Percentiles rank a stretch among this genome's conserved stretches.
These are phyloP conservation scores for Nephila pilipes DNA, from an alignment of 1,140 invertebrate genomes.

Conservation along the genomic window DNA sequence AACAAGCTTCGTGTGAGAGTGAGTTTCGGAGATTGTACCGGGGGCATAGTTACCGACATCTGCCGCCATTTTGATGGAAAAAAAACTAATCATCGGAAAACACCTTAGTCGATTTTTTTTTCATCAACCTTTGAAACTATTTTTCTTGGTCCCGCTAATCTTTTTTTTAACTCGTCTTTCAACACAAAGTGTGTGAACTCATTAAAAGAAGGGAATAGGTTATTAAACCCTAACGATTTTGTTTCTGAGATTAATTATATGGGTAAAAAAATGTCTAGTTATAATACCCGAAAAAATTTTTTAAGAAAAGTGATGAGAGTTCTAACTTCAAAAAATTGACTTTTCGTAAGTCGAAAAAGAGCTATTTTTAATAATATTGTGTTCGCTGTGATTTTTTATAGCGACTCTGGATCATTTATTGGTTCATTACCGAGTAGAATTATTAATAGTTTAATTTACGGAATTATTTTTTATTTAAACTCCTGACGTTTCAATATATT, in stretches of 20 bases:
- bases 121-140: background rate
- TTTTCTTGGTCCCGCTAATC: background rate
- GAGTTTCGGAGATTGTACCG: background rate
- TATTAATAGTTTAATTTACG: too few relatives aligned
- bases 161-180: background rate
- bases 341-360: too few relatives aligned
- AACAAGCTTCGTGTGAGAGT: background rate
- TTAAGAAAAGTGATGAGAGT: too few relatives aligned
- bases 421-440: too few relatives aligned
- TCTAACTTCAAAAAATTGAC: too few relatives aligned
- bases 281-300: background rate
- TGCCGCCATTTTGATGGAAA: background rate
- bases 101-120: constrained; percentile 10
- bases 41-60: constrained; percentile 12
- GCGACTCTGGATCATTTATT: too few relatives aligned
- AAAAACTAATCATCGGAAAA: constrained; percentile 25
- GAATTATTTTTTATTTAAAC: too few relatives aligned
- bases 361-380: too few relatives aligned
- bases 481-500: too few relatives aligned
- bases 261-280: background rate
- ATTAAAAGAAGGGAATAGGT: background rate
- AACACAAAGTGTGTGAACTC: background rate
- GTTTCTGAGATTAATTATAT: background rate
- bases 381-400: too few relatives aligned
- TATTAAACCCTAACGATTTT: background rate